Base-by-base conservation (phyloP, 1,140 invertebrate genomes). In the Acromyrmex charruanus region DNA sequence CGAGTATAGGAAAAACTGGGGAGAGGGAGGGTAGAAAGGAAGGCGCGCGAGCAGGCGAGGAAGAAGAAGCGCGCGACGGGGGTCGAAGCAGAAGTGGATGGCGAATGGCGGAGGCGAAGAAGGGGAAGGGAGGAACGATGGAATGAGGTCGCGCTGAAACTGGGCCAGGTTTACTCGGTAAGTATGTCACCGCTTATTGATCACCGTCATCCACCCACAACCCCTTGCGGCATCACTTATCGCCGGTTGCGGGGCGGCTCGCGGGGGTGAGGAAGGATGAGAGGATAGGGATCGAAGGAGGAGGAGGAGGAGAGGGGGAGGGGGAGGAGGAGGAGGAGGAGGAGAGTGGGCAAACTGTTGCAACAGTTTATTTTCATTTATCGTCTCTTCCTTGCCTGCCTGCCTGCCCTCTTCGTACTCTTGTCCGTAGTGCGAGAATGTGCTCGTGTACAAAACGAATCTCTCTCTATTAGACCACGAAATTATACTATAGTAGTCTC, bases 111-210 rank as follows among this genome's bases (percentile, higher is more conserved):
- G 61, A n/a, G 88, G 66, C 49, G 80, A 74, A 74, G 71, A 65
- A 66, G 84, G 68, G 79, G 59, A 85, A 80, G 86, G 74, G 81
- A 89, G 75, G 71, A 84, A 75, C 77, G 84, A 65, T 74, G 87
- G 93, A 93, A 94, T 92, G 93, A 92, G 93, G 93, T 94, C 93
- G 91, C 69, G 88, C 82, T 89, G 77, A 93, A 95, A 94, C 91
- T 93, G 88, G 94, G 94, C 92, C 94, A 95, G 94, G 94, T 95
- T 95, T 95, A 95, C 94, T 94, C 93, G 94, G 94, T 95, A 95
- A 95, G 92, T 94, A 88, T 94, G 94, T 95, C 95, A 94, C 89
- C 90, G 90, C 77, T 84, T 95, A 95, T 95, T 93, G 94, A 95
- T 95, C 90, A 61, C 53, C 85, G 80, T 68, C 88, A 89, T 91